These are phyloP conservation scores for Anabas testudineus DNA, from an alignment of 2,797 vertebrate species.

Conservation along the genomic window DNA sequence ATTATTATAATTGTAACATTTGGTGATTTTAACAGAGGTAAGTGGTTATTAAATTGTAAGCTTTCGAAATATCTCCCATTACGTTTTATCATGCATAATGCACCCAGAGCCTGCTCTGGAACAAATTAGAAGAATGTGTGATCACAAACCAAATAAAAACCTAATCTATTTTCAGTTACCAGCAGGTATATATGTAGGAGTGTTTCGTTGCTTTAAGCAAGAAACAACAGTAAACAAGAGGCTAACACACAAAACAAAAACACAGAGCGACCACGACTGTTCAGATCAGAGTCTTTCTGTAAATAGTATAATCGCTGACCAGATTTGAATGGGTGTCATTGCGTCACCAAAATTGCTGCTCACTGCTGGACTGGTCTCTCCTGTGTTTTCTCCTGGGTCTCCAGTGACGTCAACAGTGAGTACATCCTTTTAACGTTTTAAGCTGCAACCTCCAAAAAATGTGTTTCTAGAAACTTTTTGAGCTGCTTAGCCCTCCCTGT, in stretches of 20 bases:
- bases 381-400: not conserved
- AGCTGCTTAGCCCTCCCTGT: not conserved
- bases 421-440: not conserved
- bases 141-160: not conserved
- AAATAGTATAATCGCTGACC: not conserved
- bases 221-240: not conserved
- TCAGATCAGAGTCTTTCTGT: no score
- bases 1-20: not conserved
- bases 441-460: not conserved
- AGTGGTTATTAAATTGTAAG: not conserved
- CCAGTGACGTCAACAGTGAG: not conserved
- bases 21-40: not conserved
- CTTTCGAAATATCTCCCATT: not conserved
- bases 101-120: not conserved
- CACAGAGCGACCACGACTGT: not conserved
- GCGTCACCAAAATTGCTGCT: not conserved
- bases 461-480: not conserved
- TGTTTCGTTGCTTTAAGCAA: no score
- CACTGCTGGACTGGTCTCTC: not conserved
- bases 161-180: no score
- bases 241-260: not conserved
- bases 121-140: not conserved
- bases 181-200: no score
- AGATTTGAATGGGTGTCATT: not conserved
- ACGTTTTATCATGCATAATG: not conserved